These are phyloP conservation scores for Etheostoma nigrum DNA, from an alignment of 2,797 vertebrate species.

Conservation along the genomic window DNA sequence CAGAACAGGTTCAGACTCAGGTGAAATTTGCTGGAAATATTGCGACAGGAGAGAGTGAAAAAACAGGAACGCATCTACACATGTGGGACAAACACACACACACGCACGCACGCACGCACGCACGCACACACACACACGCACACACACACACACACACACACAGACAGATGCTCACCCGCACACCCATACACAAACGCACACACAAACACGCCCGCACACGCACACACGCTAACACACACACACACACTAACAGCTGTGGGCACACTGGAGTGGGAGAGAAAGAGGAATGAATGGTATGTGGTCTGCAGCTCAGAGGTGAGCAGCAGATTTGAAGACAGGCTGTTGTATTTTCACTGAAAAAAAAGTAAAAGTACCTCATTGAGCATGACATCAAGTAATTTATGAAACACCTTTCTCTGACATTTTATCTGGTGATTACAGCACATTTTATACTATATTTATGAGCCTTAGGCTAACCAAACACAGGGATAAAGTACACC, in stretches of 20 bases:
- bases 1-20: constrained; percentile 65
- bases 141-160: constrained; percentile 29
- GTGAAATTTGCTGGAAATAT: constrained; percentile 79
- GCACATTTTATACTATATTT: background rate
- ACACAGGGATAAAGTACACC: background rate
- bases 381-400: constrained; percentile 11
- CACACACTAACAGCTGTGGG: constrained; percentile 46
- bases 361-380: background rate
- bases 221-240: constrained; percentile 1
- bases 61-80: constrained; percentile 26
- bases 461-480: background rate
- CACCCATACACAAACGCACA: constrained; percentile 28
- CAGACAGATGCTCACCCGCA: too few relatives aligned
- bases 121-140: constrained; percentile 1
- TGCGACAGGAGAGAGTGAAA: constrained; percentile 58
- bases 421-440: background rate
- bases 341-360: constrained; percentile 11
- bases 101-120: constrained; percentile 6
- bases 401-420: background rate
- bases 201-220: constrained; percentile 22
- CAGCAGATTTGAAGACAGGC: constrained; percentile 5
- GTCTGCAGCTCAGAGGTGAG: constrained; percentile 10
- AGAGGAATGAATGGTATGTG: constrained; percentile 61
- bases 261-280: constrained; percentile 18
- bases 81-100: background rate